Evolutionary conservation across 2,797 vertebrate species (phyloP).

Genomic region (Characodon lateralis): DNA sequence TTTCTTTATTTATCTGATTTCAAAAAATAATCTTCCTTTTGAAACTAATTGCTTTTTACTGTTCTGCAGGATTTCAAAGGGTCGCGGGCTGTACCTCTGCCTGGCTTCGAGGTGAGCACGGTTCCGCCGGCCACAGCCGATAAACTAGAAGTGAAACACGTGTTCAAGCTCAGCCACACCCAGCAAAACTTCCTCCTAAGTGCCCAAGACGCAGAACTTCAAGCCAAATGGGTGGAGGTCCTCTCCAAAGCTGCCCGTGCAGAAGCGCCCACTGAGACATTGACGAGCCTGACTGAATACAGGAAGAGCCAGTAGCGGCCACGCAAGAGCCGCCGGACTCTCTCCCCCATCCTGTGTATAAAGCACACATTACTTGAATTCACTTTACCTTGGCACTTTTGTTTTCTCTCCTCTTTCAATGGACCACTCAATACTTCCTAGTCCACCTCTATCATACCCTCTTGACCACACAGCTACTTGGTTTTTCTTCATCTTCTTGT

Average conservation of each 20-base stretch:
- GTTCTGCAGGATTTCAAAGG: constrained; percentile 79
- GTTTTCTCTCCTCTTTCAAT: constrained; percentile 42
- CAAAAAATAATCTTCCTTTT: not conserved
- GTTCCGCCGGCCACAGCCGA: constrained; percentile 68
- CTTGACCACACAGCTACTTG: constrained; percentile 41
- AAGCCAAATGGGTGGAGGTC: constrained; percentile 85
- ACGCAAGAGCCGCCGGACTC: constrained; percentile 50
- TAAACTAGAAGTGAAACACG: constrained; percentile 78
- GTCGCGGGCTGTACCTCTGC: constrained; percentile 79
- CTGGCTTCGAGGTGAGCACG: constrained; percentile 81
- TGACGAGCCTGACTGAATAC: constrained; percentile 68
- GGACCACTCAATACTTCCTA: constrained; percentile 74
- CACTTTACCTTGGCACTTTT: constrained; percentile 88
- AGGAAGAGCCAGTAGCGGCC: constrained; percentile 77
- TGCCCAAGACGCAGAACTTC: constrained; percentile 83
- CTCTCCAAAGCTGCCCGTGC: constrained; percentile 81
- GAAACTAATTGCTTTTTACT: not conserved
- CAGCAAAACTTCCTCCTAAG: constrained; percentile 86
- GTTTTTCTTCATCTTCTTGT: constrained; percentile 11
- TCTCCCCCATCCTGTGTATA: constrained; percentile 65
- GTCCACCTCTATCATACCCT: constrained; percentile 57
- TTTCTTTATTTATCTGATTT: not conserved
- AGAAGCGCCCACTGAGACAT: constrained; percentile 61
- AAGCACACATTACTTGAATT: constrained; percentile 87
- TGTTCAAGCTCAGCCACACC: constrained; percentile 83